Conservation (phyloP, 2,797 vertebrate species). For the Florisuga fusca region DNA sequence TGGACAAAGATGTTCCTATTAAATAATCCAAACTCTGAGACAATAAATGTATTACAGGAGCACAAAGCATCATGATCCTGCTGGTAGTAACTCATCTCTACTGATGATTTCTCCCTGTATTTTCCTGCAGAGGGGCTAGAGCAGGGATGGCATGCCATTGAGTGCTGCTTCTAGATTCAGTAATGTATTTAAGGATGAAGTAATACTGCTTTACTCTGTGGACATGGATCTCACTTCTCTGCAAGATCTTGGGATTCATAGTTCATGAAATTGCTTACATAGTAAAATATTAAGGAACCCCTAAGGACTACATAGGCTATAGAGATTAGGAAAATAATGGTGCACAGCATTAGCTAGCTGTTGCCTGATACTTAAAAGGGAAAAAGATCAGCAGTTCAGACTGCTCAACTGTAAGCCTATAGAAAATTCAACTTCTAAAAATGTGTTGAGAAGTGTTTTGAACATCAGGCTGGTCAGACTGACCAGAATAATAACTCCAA, state of each 20-base stretch:
- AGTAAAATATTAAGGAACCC: neutral
- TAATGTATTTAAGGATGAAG: rapidly evolving
- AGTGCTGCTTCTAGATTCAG: neutral
- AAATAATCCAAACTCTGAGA: neutral
- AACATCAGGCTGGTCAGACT: neutral
- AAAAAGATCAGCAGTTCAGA: neutral
- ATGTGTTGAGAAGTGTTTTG: neutral
- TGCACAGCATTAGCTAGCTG: neutral
- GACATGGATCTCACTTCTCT: neutral
- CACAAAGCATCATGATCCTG: neutral
- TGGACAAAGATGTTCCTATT: neutral
- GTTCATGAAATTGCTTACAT: neutral
- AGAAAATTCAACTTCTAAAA: neutral
- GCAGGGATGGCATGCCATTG: rapidly evolving
- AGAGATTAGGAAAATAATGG: neutral
- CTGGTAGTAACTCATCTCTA: neutral
- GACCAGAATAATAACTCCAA: neutral
- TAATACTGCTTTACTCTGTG: neutral
- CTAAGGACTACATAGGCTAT: neutral
- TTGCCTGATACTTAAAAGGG: neutral
- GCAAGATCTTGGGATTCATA: neutral
- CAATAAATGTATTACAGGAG: neutral
- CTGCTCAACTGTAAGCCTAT: neutral
- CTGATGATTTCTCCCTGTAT: neutral
- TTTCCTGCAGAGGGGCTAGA: neutral